Evolutionary conservation across 2,888 invertebrate species (phyloP).

Genomic region (Azorinus chamasolen): DNA sequence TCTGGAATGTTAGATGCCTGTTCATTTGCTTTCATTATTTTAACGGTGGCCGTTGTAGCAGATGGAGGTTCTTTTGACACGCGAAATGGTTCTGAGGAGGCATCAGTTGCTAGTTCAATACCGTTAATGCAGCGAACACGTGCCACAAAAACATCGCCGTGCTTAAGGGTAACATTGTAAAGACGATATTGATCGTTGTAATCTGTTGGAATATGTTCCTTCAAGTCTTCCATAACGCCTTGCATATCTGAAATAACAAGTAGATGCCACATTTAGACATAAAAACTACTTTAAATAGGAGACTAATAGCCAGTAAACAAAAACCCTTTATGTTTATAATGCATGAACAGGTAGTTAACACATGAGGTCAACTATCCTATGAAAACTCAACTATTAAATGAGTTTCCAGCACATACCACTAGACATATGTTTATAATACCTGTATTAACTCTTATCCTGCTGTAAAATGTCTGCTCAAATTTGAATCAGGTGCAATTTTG

Average conservation of each 20-base stretch:
- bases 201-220: background rate
- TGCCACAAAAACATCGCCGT: slow-evolving; percentile 21
- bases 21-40: background rate
- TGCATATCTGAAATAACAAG: slow-evolving; percentile 17
- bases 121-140: slow-evolving; percentile 39
- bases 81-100: background rate
- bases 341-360: too few relatives aligned
- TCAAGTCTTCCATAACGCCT: background rate
- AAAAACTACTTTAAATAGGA: too few relatives aligned
- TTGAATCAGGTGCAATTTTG: too few relatives aligned
- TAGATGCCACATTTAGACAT: background rate
- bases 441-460: too few relatives aligned
- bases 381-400: too few relatives aligned
- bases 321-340: too few relatives aligned
- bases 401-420: too few relatives aligned
- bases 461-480: too few relatives aligned
- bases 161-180: background rate
- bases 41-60: background rate
- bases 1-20: background rate
- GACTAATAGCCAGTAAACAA: too few relatives aligned
- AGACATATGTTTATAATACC: too few relatives aligned
- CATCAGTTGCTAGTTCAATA: slow-evolving; percentile 17
- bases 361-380: too few relatives aligned
- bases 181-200: background rate
- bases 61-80: slow-evolving; percentile 10